These are phyloP conservation scores for Alethe castanea DNA, from an alignment of 2,113 vertebrate genomes.

Conservation along the genomic window DNA sequence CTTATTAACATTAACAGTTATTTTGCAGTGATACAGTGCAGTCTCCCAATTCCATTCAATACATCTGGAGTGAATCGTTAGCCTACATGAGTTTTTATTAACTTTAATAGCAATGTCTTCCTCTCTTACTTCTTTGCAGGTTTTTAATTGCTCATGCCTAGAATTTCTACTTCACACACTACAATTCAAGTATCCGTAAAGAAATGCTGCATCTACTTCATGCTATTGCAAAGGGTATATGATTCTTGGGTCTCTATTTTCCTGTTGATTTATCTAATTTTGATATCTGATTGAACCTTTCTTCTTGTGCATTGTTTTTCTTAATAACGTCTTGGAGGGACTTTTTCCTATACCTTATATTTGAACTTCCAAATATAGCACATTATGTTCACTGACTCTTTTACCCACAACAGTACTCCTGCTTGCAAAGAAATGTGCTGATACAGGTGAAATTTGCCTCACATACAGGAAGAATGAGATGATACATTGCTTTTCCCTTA, in stretches of 20 bases:
- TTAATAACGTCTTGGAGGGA: background rate
- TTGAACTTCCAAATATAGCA: background rate
- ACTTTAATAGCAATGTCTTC: background rate
- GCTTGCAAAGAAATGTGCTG: background rate
- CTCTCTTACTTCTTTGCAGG: background rate
- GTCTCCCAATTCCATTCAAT: background rate
- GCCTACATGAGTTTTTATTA: background rate
- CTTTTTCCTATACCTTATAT: background rate
- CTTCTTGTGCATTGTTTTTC: background rate
- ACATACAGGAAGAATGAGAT: background rate
- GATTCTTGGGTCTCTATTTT: background rate
- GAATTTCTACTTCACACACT: background rate
- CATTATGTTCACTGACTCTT: background rate
- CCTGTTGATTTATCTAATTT: background rate
- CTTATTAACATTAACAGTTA: background rate
- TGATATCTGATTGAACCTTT: background rate
- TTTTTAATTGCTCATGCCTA: background rate
- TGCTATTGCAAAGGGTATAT: background rate
- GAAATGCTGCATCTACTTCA: background rate
- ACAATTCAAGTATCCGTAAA: background rate
- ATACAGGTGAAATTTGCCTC: background rate
- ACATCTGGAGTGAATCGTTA: background rate
- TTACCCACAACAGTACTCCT: background rate
- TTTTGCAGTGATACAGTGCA: background rate
- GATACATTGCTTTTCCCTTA: background rate